phyloP scores from a whole-genome alignment of 2,113 vertebrate species.

The Oryzias javanicus region DNA sequence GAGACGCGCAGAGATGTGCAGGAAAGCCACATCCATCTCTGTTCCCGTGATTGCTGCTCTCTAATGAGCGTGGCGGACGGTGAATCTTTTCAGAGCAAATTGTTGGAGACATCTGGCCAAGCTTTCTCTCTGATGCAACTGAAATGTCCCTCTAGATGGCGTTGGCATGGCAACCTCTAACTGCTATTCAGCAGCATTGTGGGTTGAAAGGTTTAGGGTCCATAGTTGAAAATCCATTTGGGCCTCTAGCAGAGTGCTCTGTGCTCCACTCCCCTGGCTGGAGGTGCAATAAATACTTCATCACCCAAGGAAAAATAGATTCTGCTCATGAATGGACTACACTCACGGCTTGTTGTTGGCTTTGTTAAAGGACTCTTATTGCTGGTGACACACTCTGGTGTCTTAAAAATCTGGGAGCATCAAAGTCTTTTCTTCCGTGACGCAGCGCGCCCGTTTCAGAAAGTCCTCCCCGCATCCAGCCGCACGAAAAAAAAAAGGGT shows the following conservation, averaged over 20 bases:
- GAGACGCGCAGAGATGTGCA: slow-evolving; percentile 27
- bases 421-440: slow-evolving; percentile 14
- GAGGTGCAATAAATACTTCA: slow-evolving; percentile 79
- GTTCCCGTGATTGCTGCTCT: slow-evolving; percentile 88
- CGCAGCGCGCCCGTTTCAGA: slow-evolving; percentile 5
- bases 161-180: slow-evolving; percentile 99
- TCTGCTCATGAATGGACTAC: slow-evolving; percentile 78
- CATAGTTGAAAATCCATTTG: slow-evolving; percentile 98
- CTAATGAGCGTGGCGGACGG: slow-evolving; percentile 87
- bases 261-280: slow-evolving; percentile 67
- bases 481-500: slow-evolving; percentile 35
- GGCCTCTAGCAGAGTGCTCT: slow-evolving; percentile 84
- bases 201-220: slow-evolving; percentile 93
- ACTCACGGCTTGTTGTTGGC: slow-evolving; percentile 60
- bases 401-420: slow-evolving; percentile 15
- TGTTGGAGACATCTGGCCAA: slow-evolving; percentile 99
- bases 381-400: slow-evolving; percentile 44
- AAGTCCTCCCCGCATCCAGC: slow-evolving; percentile 24
- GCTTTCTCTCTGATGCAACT: slow-evolving; percentile 89
- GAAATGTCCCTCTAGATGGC: slow-evolving; percentile 90
- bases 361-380: slow-evolving; percentile 58
- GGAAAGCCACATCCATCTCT: slow-evolving; percentile 78
- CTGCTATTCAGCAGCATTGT: slow-evolving; percentile 91
- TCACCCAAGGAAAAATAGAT: slow-evolving; percentile 65
- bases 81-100: slow-evolving; percentile 96